A percentile compares a stretch with the other conserved stretches of the same genome.
phyloP scores from a whole-genome alignment of 2,797 vertebrate species.

The Mormyrops boulengeri region DNA sequence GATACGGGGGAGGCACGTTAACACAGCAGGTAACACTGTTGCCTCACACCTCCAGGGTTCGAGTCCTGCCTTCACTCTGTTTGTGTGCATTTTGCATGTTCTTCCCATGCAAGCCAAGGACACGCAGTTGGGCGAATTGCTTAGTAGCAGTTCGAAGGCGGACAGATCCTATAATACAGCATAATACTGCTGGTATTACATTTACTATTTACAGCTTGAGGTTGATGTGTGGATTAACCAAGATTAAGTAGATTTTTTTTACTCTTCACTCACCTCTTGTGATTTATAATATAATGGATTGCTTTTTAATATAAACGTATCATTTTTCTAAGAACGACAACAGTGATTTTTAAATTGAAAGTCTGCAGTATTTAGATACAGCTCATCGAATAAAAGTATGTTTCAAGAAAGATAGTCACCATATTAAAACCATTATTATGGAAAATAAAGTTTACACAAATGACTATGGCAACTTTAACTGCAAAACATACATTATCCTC shows the following conservation, averaged over 20 bases:
- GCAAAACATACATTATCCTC: not conserved
- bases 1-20: not conserved
- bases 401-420: not conserved
- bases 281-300: not conserved
- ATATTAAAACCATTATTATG: not conserved
- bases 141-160: not conserved
- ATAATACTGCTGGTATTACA: not conserved
- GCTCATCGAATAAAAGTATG: not conserved
- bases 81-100: not conserved
- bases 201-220: not conserved
- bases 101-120: not conserved
- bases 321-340: not conserved
- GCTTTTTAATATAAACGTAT: not conserved
- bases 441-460: slow-evolving; percentile 8
- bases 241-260: not conserved
- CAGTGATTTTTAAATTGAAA: not conserved
- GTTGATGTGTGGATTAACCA: not conserved
- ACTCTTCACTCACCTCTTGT: not conserved
- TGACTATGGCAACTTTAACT: not conserved
- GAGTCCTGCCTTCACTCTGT: not conserved
- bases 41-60: not conserved
- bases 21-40: not conserved
- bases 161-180: not conserved
- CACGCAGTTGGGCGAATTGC: not conserved
- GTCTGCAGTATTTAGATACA: not conserved